Conservation (phyloP, 2,888 invertebrate species). For the Cosmia trapezina region DNA sequence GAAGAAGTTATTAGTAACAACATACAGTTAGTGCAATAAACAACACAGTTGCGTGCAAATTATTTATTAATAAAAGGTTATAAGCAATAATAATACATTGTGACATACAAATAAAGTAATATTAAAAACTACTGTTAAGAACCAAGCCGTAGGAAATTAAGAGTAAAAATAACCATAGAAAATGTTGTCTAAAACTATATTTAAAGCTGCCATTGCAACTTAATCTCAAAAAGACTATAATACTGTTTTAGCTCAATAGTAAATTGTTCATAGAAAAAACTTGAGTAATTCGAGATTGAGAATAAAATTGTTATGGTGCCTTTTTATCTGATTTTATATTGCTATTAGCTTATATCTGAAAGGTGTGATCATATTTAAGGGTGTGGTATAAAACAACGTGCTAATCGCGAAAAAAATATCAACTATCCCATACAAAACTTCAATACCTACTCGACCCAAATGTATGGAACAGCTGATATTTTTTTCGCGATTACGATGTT, state of each 20-base stretch:
- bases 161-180: slow-evolving; percentile 53
- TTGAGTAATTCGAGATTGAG: slow-evolving; percentile 3
- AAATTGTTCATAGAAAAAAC: slow-evolving; percentile 38
- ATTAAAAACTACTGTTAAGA: slow-evolving; percentile 54
- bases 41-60: slow-evolving; percentile 68
- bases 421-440: neutral
- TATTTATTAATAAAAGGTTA: slow-evolving; percentile 65
- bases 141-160: slow-evolving; percentile 38
- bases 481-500: neutral
- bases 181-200: slow-evolving; percentile 45
- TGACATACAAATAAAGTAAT: slow-evolving; percentile 54
- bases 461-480: neutral
- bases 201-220: slow-evolving; percentile 24
- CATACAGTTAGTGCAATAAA: slow-evolving; percentile 76
- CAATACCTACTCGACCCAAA: neutral
- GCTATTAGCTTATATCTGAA: too few species aligned
- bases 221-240: slow-evolving; percentile 38
- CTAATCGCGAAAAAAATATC: too few species aligned
- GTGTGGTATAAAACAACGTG: neutral
- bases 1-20: slow-evolving; percentile 59
- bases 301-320: slow-evolving; percentile 5
- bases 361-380: neutral
- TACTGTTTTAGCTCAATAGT: slow-evolving; percentile 16
- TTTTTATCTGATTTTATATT: neutral
- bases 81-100: slow-evolving; percentile 53